Percentiles rank a stretch among this genome's conserved stretches.
These are phyloP conservation scores for Drosophila triauraria DNA, from an alignment of 1,140 invertebrate genomes.

Conservation along the genomic window DNA sequence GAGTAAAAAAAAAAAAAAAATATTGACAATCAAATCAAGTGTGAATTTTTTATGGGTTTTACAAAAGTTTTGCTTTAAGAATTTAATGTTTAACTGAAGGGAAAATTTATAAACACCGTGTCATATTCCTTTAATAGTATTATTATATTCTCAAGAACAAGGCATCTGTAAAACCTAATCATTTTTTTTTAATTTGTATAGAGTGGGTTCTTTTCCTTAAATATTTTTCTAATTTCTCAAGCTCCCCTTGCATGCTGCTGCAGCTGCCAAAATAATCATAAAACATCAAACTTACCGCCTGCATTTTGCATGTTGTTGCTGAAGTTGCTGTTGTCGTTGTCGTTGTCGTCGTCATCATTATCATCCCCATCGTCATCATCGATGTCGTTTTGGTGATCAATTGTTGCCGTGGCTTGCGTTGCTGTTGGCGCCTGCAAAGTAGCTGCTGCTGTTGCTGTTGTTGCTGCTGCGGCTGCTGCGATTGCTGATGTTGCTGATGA, in stretches of 20 bases:
- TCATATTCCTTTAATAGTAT: no score
- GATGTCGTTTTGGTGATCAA: conserved; percentile 41
- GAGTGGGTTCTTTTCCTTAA: no score
- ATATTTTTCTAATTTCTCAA: conserved; percentile 7
- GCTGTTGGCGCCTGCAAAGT: conserved; percentile 56
- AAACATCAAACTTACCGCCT: conserved; percentile 74
- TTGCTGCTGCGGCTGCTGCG: conserved; percentile 17
- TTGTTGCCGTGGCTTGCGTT: conserved; percentile 37
- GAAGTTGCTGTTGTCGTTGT: conserved; percentile 33
- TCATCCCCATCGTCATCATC: conserved; percentile 16
- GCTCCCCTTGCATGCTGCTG: conserved; percentile 18
- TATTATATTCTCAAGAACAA: no score
- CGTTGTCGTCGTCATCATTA: conserved; percentile 9
- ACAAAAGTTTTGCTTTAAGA: no score
- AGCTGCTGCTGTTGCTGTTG: conserved; percentile 38
- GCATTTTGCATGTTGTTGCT: conserved; percentile 73
- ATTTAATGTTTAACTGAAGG: no score
- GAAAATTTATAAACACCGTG: no score
- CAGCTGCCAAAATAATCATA: conserved; percentile 53
- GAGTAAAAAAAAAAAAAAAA: no score
- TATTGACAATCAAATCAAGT: no score
- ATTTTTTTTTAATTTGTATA: no score
- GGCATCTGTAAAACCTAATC: no score
- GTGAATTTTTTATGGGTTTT: no score
- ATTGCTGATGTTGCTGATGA: conserved; percentile 23